phyloP scores from a whole-genome alignment of 2,113 vertebrate genomes.

The Leptosomus discolor region DNA sequence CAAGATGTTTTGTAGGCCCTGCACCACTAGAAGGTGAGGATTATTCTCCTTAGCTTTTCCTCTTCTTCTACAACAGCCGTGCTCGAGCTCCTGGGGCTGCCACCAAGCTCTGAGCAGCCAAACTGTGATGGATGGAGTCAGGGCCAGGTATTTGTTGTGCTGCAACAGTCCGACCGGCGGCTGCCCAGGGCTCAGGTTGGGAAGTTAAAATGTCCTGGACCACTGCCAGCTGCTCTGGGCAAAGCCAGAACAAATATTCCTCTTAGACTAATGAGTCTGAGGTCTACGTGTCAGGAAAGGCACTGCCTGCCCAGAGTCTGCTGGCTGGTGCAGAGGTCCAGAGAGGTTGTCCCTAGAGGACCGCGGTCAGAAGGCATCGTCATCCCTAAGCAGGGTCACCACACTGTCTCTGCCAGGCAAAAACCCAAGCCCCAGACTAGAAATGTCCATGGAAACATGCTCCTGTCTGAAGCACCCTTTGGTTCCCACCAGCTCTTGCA shows the following conservation, averaged over 20 bases:
- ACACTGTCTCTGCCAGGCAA: background rate
- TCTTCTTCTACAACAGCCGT: background rate
- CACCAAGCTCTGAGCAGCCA: rapidly evolving
- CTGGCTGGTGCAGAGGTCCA: background rate
- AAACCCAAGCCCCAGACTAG: background rate
- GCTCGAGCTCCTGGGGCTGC: background rate
- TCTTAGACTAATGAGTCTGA: background rate
- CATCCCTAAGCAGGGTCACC: background rate
- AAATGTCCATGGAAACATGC: background rate
- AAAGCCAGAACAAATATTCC: constrained; percentile 23
- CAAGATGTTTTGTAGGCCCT: background rate
- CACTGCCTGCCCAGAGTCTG: background rate
- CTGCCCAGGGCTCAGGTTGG: background rate
- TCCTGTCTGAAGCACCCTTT: background rate
- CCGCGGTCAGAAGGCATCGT: background rate
- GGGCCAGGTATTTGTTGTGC: background rate
- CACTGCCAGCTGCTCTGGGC: background rate
- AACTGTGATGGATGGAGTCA: background rate
- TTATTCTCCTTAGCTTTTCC: background rate
- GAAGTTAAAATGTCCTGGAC: background rate
- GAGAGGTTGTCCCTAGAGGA: background rate
- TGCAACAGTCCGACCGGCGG: background rate
- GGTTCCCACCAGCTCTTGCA: background rate
- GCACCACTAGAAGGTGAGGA: background rate
- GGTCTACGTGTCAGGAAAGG: background rate